Conservation (phyloP, 1,140 invertebrate species). For the Lepidurus couesii region DNA sequence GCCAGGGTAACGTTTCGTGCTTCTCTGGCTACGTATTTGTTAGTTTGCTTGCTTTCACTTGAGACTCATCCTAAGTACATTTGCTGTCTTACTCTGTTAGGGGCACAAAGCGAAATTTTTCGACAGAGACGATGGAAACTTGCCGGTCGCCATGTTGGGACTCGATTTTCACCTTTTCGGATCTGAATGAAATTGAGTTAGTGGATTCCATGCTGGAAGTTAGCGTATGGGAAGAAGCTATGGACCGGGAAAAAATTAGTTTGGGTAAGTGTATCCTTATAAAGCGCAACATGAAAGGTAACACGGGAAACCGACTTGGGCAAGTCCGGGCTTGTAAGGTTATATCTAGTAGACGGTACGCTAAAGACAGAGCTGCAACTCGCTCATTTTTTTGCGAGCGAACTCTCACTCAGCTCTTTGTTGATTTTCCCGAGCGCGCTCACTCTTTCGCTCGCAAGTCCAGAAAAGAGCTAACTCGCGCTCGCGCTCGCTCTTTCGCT, state of each 20-base stretch:
- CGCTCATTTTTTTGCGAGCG: too few relatives aligned
- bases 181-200: slow-evolving; percentile 66
- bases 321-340: too few relatives aligned
- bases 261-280: slow-evolving; percentile 51
- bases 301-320: not conserved
- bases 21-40: not conserved
- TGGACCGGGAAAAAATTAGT: slow-evolving; percentile 72
- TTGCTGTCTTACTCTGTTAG: slow-evolving; percentile 47
- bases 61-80: not conserved
- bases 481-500: too few relatives aligned
- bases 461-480: too few relatives aligned
- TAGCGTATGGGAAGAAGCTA: slow-evolving; percentile 77
- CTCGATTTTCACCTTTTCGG: slow-evolving; percentile 73
- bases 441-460: too few relatives aligned
- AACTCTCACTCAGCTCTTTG: too few relatives aligned
- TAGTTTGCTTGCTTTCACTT: not conserved
- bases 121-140: slow-evolving; percentile 72
- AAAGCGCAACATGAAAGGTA: slow-evolving; percentile 38
- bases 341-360: too few relatives aligned
- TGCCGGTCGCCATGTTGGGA: slow-evolving; percentile 84
- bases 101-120: slow-evolving; percentile 49
- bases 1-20: slow-evolving; percentile 19
- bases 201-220: slow-evolving; percentile 74
- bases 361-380: too few relatives aligned
- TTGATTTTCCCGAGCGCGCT: too few relatives aligned